Evolutionary conservation across 2,113 vertebrate species (phyloP).

Genomic region (Caranx ignobilis): DNA sequence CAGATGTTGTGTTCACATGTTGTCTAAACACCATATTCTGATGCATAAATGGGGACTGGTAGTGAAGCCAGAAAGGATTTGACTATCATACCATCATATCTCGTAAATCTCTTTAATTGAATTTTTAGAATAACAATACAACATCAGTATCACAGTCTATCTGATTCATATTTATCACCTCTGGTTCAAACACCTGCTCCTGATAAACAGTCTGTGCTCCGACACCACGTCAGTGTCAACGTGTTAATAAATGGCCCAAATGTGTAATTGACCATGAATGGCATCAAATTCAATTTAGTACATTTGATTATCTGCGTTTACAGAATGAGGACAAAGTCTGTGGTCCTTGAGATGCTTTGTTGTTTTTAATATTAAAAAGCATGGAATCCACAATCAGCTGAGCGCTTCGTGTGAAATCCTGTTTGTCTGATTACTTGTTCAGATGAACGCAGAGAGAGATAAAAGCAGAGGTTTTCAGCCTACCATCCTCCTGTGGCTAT

Average conservation of each 20-base stretch:
- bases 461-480: conserved; percentile 28
- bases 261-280: neutral
- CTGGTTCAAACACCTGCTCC: conserved; percentile 13
- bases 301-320: neutral
- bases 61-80: no score
- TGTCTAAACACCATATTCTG: no score
- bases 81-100: no score
- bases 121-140: no score
- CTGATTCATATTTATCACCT: neutral
- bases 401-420: conserved; percentile 5
- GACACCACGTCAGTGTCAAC: neutral
- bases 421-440: conserved; percentile 23
- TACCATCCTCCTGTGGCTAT: conserved; percentile 11
- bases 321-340: neutral
- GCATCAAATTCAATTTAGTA: neutral
- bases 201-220: neutral
- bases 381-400: neutral
- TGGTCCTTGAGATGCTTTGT: neutral
- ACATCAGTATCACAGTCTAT: neutral
- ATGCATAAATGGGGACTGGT: no score
- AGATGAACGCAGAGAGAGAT: conserved; percentile 36
- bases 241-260: neutral
- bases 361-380: neutral
- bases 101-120: no score
- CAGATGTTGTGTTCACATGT: no score